Conservation (phyloP, 2,888 invertebrate genomes). For the Coleophora flavipennella region DNA sequence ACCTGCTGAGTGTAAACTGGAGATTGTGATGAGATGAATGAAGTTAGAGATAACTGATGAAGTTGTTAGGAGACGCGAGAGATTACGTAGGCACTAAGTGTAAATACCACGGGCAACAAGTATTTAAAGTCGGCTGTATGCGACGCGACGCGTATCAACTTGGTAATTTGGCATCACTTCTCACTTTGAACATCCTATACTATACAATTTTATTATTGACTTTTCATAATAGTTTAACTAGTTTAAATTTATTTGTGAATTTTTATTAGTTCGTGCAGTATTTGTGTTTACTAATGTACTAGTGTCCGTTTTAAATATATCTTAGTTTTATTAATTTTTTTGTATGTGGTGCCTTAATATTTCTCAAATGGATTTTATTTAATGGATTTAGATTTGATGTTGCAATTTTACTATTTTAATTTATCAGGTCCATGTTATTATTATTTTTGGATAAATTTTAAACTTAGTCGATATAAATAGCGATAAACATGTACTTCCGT, state of each 20-base stretch:
- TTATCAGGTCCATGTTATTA: background rate
- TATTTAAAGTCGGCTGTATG: constrained; percentile 21
- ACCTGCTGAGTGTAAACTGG: constrained; percentile 36
- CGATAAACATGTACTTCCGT: constrained; percentile 25
- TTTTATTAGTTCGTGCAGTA: constrained; percentile 50
- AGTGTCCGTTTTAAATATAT: constrained; percentile 43
- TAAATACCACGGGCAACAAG: constrained; percentile 35
- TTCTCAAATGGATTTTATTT: constrained; percentile 33
- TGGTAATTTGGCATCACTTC: constrained; percentile 43
- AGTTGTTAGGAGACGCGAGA: constrained; percentile 7
- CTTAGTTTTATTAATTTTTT: constrained; percentile 40
- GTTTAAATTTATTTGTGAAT: constrained; percentile 29
- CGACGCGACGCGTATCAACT: constrained; percentile 24
- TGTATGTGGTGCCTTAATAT: constrained; percentile 67
- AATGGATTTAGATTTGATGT: constrained; percentile 19
- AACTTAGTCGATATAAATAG: background rate
- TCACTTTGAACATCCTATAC: constrained; percentile 22
- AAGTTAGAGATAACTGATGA: constrained; percentile 12
- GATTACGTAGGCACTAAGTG: constrained; percentile 19
- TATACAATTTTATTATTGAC: constrained; percentile 16
- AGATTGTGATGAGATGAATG: constrained; percentile 37
- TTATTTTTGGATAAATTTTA: background rate
- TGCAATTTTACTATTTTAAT: constrained; percentile 10
- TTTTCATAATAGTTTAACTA: constrained; percentile 26
- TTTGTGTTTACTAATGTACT: constrained; percentile 52